Conservation (phyloP, 2,888 invertebrate species). For the Rhagonycha lutea region DNA sequence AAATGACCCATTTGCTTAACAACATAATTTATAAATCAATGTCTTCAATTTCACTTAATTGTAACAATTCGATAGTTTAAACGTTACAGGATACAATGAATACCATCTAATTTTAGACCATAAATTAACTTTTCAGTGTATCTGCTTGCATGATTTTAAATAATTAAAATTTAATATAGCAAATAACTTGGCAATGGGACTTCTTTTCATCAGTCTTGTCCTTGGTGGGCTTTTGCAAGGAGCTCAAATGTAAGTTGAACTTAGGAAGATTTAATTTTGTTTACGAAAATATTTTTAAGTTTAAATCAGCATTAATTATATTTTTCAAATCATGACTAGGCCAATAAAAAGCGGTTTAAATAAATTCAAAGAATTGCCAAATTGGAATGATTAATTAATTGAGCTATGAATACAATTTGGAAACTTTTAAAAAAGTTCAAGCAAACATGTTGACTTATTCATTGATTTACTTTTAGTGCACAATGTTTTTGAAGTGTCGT, state of each 20-base stretch:
- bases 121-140: conserved; percentile 8
- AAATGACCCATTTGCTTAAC: not conserved
- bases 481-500: not conserved
- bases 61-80: conserved; percentile 10
- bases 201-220: conserved; percentile 7
- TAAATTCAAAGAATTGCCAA: not conserved
- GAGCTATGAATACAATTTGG: not conserved
- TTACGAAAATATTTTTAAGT: not conserved
- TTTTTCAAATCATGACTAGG: not conserved
- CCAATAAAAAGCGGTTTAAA: not conserved
- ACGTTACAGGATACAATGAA: conserved; percentile 12
- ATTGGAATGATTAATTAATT: not conserved
- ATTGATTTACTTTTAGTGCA: not conserved
- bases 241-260: not conserved
- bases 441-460: not conserved
- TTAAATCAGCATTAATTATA: not conserved
- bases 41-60: conserved; percentile 19
- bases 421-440: not conserved
- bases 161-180: not conserved
- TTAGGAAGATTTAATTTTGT: not conserved
- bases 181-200: not conserved
- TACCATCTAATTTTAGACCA: conserved; percentile 20
- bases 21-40: not conserved
- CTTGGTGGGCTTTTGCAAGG: conserved; percentile 1
- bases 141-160: not conserved